Evolutionary conservation across 2,113 vertebrate genomes (phyloP).

Genomic region (Ptyas mucosa): DNA sequence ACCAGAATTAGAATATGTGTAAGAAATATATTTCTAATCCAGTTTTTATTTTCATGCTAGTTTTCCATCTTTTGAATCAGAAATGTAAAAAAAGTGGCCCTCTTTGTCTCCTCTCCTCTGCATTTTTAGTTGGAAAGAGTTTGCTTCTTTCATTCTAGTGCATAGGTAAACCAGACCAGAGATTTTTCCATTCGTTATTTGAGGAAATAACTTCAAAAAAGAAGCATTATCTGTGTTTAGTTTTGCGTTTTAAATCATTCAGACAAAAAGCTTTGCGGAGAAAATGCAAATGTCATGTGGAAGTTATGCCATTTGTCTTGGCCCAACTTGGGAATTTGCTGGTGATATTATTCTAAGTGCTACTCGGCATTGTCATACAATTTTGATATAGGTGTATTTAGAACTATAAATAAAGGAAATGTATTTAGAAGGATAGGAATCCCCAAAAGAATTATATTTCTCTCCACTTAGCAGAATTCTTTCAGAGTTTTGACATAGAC

Average conservation of each 20-base stretch:
- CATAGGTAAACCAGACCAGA: not conserved
- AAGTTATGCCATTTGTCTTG: not conserved
- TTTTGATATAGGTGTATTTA: not conserved
- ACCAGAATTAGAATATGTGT: not conserved
- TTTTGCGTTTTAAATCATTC: not conserved
- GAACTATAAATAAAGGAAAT: not conserved
- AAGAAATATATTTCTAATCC: not conserved
- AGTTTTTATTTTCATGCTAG: not conserved
- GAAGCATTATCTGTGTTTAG: not conserved
- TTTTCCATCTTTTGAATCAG: not conserved
- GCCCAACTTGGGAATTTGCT: not conserved
- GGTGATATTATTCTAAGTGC: not conserved
- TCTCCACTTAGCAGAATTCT: not conserved
- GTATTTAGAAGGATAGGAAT: not conserved
- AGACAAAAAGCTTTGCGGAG: not conserved
- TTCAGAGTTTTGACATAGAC: not conserved
- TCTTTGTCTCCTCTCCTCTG: not conserved
- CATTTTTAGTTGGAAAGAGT: not conserved
- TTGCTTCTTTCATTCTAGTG: not conserved
- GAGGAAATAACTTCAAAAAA: not conserved
- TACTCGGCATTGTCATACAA: not conserved
- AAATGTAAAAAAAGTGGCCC: not conserved
- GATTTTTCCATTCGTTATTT: not conserved
- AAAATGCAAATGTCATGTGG: not conserved
- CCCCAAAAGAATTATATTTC: not conserved